Evolutionary conservation across 2,888 invertebrate species (phyloP).

Genomic region (Drosophila sordidula): DNA sequence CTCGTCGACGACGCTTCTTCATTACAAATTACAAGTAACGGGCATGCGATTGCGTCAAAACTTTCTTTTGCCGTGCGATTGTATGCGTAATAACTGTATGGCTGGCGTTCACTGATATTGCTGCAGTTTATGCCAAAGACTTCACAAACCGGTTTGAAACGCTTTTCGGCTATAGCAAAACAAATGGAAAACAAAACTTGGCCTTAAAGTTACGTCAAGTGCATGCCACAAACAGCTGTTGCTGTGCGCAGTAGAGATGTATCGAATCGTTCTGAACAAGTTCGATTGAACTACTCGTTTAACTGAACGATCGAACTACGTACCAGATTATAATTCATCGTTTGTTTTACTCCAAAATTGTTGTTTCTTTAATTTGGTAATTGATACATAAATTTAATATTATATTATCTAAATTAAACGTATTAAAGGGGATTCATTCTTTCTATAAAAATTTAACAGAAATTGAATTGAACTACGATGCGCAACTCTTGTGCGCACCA

Average conservation of each 20-base stretch:
- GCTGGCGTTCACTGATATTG: constrained; percentile 20
- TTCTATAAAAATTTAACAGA: no score
- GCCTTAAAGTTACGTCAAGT: constrained; percentile 72
- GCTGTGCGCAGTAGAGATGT: neutral
- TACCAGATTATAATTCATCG: no score
- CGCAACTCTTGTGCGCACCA: constrained; percentile 1
- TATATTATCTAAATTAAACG: no score
- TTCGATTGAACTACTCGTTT: no score
- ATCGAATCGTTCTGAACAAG: no score
- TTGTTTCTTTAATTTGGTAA: no score
- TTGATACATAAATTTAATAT: no score
- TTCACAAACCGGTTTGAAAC: constrained; percentile 58
- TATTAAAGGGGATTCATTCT: no score
- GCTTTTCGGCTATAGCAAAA: constrained; percentile 29
- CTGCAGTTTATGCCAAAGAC: constrained; percentile 57
- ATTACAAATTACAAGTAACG: constrained; percentile 72
- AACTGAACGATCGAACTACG: no score
- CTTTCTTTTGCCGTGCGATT: constrained; percentile 66
- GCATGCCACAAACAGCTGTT: constrained; percentile 49
- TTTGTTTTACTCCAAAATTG: no score
- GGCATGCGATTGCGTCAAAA: constrained; percentile 74
- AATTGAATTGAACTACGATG: no score
- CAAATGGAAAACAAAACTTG: constrained; percentile 59
- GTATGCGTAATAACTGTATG: constrained; percentile 41
- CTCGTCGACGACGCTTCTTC: constrained; percentile 59